Conservation (phyloP, 2,888 invertebrate genomes). For the Rhabditophanes sp. region DNA sequence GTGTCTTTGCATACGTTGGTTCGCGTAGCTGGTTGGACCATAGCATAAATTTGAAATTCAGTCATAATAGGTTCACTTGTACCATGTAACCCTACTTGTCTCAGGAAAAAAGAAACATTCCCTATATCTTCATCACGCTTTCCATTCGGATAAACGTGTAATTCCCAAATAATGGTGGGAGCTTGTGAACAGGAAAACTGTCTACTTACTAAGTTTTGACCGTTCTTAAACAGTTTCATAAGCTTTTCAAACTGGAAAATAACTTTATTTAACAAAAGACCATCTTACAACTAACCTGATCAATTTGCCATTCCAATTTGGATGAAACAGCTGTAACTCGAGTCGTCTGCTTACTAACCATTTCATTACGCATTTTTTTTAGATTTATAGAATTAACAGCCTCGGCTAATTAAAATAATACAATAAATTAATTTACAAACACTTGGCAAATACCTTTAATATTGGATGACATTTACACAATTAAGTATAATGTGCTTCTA, state of each 20-base stretch:
- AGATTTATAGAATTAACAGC: no score
- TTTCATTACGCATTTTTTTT: no score
- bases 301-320: conserved; percentile 38
- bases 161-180: conserved; percentile 35
- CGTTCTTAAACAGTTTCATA: conserved; percentile 36
- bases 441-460: no score
- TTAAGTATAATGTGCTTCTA: no score
- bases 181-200: conserved; percentile 32
- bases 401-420: no score
- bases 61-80: conserved; percentile 38
- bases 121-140: conserved; percentile 37
- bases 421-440: no score
- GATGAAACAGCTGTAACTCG: conserved; percentile 32
- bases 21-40: conserved; percentile 16
- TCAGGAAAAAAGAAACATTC: conserved; percentile 37
- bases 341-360: conserved; percentile 28
- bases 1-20: conserved; percentile 37
- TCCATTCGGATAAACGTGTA: conserved; percentile 42
- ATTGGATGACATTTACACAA: no score
- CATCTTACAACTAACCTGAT: conserved; percentile 16
- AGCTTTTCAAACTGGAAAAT: conserved; percentile 32
- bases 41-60: conserved; percentile 42
- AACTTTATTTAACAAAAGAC: conserved; percentile 2
- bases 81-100: conserved; percentile 29
- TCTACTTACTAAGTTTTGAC: conserved; percentile 27